These are phyloP conservation scores for Pegoplata infirma DNA, from an alignment of 2,888 invertebrate genomes.

Conservation along the genomic window DNA sequence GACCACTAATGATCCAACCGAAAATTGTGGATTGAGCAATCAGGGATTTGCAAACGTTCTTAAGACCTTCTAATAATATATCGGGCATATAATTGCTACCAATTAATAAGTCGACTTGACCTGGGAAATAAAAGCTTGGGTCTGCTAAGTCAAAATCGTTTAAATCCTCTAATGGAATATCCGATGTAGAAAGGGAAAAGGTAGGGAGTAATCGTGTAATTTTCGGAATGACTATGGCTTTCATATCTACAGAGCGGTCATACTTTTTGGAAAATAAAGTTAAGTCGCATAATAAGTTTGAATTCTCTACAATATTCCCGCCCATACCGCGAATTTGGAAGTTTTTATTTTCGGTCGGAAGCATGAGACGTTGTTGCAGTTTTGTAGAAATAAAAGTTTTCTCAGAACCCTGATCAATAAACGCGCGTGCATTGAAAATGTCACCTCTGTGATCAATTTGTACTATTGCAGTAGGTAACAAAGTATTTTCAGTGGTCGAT, in stretches of 20 bases:
- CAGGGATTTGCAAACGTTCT: background rate
- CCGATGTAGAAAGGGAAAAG: background rate
- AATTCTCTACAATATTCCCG: background rate
- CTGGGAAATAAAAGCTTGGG: background rate
- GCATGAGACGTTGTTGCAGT: slow-evolving; percentile 2
- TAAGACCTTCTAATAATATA: background rate
- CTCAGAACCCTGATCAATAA: slow-evolving; percentile 13
- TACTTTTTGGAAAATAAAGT: background rate
- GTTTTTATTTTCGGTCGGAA: background rate
- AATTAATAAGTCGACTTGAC: slow-evolving; percentile 13
- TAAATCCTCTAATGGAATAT: background rate
- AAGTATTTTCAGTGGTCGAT: background rate
- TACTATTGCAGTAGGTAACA: background rate
- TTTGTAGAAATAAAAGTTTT: slow-evolving; percentile 9
- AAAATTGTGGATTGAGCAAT: background rate
- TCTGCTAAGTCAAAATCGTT: slow-evolving; percentile 7
- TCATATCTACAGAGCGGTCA: background rate
- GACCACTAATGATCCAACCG: slow-evolving; percentile 34
- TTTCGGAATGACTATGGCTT: slow-evolving; percentile 6
- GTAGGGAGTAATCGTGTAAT: slow-evolving; percentile 1
- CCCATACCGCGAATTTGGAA: background rate
- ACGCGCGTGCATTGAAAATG: background rate
- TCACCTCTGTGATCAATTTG: background rate
- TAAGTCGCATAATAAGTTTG: background rate
- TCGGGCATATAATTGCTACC: slow-evolving; percentile 16